These are phyloP conservation scores for Selene dorsalis DNA, from an alignment of 2,797 vertebrate species.

Conservation along the genomic window DNA sequence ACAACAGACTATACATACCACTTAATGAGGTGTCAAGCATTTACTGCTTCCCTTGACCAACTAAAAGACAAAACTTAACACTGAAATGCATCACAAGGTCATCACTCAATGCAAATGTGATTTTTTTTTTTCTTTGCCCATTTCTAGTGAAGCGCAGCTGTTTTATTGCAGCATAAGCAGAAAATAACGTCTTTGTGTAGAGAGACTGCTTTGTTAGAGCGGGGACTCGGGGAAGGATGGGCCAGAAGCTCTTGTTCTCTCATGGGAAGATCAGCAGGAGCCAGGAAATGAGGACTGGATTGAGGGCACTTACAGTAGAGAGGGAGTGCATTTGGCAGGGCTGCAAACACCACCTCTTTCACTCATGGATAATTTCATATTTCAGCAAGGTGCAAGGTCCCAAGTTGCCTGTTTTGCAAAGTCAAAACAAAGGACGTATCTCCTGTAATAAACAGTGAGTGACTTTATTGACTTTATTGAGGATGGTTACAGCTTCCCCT, in stretches of 20 bases:
- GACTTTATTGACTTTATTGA: slow-evolving; percentile 18
- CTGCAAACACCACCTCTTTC: slow-evolving; percentile 36
- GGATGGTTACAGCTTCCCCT: background rate
- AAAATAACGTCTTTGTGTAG: slow-evolving; percentile 34
- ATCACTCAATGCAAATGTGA: background rate
- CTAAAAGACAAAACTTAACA: background rate
- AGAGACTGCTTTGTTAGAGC: slow-evolving; percentile 47
- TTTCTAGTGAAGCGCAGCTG: slow-evolving; percentile 5
- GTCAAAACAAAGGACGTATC: slow-evolving; percentile 42
- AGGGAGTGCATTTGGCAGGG: slow-evolving; percentile 68
- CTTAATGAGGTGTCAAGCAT: background rate
- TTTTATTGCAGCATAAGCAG: slow-evolving; percentile 47
- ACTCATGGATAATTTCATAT: slow-evolving; percentile 53
- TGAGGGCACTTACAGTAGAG: slow-evolving; percentile 64
- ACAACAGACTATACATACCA: too few relatives aligned
- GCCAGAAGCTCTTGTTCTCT: slow-evolving; percentile 52
- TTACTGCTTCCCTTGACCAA: background rate
- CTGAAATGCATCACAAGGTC: background rate
- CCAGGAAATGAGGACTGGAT: slow-evolving; percentile 66
- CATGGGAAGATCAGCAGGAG: slow-evolving; percentile 59
- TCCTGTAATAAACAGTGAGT: slow-evolving; percentile 27
- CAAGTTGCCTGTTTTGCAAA: slow-evolving; percentile 47
- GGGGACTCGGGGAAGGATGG: slow-evolving; percentile 25
- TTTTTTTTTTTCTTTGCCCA: background rate
- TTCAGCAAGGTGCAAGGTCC: slow-evolving; percentile 45